Percentiles rank a stretch among this genome's conserved stretches.
Conservation (phyloP, 2,113 vertebrate genomes). For the Choloepus hoffmanni region DNA sequence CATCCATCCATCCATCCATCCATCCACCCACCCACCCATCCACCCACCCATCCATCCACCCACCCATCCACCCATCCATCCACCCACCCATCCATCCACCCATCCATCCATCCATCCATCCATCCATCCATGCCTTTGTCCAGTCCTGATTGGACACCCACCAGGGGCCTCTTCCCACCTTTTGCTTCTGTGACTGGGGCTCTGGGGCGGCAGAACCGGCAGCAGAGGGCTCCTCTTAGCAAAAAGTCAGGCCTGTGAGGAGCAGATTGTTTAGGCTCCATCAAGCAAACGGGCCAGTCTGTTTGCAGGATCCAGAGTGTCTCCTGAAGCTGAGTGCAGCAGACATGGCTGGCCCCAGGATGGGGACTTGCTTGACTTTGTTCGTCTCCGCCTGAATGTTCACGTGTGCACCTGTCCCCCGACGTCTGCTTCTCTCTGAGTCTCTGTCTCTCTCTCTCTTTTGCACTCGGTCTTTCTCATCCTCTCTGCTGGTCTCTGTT, state of each 20-base stretch:
- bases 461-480: neutral
- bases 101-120: no score
- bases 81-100: no score
- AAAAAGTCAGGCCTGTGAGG: neutral
- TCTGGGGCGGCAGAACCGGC: neutral
- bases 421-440: neutral
- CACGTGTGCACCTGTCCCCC: neutral
- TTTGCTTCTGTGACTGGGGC: neutral
- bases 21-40: no score
- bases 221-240: neutral
- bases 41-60: no score
- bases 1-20: no score
- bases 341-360: neutral
- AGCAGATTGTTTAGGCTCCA: neutral
- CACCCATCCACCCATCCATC: no score
- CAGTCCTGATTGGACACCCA: fast-evolving
- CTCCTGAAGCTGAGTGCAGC: neutral
- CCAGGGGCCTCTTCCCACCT: neutral
- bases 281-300: fast-evolving
- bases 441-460: neutral
- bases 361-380: no score
- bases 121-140: neutral
- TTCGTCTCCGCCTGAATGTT: neutral
- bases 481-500: neutral
- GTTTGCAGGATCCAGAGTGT: no score